Evolutionary conservation across 2,797 vertebrate genomes (phyloP).

Genomic region (Percopsis omiscomaycus): DNA sequence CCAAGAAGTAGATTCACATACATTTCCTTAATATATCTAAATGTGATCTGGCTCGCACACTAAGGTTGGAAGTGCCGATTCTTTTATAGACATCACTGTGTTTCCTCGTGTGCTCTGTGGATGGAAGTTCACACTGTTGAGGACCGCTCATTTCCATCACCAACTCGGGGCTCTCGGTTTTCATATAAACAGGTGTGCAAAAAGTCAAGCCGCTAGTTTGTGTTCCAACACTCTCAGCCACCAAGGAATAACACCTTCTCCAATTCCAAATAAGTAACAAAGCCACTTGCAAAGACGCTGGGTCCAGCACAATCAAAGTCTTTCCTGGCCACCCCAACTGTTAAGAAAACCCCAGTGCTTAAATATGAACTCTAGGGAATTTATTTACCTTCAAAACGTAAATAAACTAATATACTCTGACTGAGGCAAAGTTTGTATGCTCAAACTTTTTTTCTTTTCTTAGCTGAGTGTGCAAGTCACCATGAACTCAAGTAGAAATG

Average conservation of each 20-base stretch:
- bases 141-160: slow-evolving; percentile 51
- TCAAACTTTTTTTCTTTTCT: slow-evolving; percentile 7
- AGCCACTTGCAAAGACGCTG: slow-evolving; percentile 40
- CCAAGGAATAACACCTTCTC: slow-evolving; percentile 56
- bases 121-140: not conserved
- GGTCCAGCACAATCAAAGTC: slow-evolving; percentile 5
- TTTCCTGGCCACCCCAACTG: not conserved
- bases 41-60: slow-evolving; percentile 26
- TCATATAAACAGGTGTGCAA: slow-evolving; percentile 72
- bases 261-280: slow-evolving; percentile 55
- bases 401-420: slow-evolving; percentile 27
- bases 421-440: not conserved
- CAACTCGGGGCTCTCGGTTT: slow-evolving; percentile 61
- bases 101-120: not conserved
- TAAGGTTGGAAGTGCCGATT: slow-evolving; percentile 44
- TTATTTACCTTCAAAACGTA: slow-evolving; percentile 23
- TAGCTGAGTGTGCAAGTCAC: not conserved
- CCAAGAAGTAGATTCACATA: slow-evolving; percentile 32
- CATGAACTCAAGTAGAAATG: not conserved
- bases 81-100: slow-evolving; percentile 4
- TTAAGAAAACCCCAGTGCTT: slow-evolving; percentile 4
- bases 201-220: slow-evolving; percentile 47
- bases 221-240: slow-evolving; percentile 27
- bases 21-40: slow-evolving; percentile 54
- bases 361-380: slow-evolving; percentile 4